Conservation (phyloP, 2,797 vertebrate species). For the Sphenopsis melanotis region DNA sequence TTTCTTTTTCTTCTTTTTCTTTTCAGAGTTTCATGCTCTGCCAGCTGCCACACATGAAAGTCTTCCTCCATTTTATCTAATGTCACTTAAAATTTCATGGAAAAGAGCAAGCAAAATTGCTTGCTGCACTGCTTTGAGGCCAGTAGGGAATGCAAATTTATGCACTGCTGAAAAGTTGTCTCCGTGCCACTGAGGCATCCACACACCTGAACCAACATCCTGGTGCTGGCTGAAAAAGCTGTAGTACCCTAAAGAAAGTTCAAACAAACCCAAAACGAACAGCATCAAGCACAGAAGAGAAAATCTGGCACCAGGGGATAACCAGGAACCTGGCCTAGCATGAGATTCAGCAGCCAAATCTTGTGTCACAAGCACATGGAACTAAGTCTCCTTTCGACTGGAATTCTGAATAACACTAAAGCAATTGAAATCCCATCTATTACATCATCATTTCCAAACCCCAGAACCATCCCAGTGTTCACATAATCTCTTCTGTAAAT, state of each 20-base stretch:
- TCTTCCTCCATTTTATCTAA: background rate
- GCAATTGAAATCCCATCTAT: background rate
- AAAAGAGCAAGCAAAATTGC: background rate
- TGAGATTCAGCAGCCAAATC: background rate
- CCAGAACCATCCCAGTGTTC: background rate
- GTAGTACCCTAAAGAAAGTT: background rate
- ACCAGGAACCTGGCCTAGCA: background rate
- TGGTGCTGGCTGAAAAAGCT: background rate
- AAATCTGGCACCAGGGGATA: background rate
- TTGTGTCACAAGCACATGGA: background rate
- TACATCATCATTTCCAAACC: background rate
- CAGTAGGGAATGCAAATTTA: background rate
- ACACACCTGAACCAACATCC: fast-evolving
- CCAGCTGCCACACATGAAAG: background rate
- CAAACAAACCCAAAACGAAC: background rate
- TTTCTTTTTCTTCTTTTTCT: too few relatives aligned
- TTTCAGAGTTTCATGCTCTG: background rate
- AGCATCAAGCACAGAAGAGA: background rate
- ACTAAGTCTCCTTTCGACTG: background rate
- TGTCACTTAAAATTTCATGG: background rate
- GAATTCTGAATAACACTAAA: background rate
- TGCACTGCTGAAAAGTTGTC: background rate
- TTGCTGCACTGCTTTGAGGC: background rate
- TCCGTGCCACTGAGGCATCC: background rate
- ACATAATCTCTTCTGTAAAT: background rate